A percentile compares a stretch with the other conserved stretches of the same genome.
These are phyloP conservation scores for Onthophagus sagittarius DNA, from an alignment of 2,888 invertebrate genomes.

Conservation along the genomic window DNA sequence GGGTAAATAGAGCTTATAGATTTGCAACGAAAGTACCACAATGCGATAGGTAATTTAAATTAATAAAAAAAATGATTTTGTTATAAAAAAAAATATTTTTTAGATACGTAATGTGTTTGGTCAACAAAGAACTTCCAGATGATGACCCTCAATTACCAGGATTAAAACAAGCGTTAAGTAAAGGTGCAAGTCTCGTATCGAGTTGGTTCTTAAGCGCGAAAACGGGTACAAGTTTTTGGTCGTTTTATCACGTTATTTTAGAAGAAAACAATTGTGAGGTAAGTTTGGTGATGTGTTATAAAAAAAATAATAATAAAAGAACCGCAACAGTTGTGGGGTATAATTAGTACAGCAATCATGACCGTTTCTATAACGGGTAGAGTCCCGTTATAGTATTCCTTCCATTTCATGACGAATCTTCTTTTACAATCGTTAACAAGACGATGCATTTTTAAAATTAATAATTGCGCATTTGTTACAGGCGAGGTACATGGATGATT, in stretches of 20 bases:
- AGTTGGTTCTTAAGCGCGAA: constrained; percentile 74
- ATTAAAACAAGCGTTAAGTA: constrained; percentile 68
- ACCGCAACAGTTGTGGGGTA: neutral
- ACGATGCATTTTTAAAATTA: constrained; percentile 5
- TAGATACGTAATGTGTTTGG: constrained; percentile 69
- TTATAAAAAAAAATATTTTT: neutral
- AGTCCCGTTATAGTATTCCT: neutral
- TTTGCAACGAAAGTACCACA: constrained; percentile 65
- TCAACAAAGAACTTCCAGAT: constrained; percentile 63
- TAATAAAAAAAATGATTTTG: neutral
- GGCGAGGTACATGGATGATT: constrained; percentile 68
- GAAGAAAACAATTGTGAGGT: constrained; percentile 72
- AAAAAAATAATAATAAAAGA: neutral
- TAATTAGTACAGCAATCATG: neutral
- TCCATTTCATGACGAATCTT: constrained; percentile 4
- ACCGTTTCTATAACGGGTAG: neutral
- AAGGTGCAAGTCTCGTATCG: constrained; percentile 69
- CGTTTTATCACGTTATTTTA: constrained; percentile 70
- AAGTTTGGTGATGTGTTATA: constrained; percentile 32
- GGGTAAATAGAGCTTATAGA: constrained; percentile 76
- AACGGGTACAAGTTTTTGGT: constrained; percentile 73
- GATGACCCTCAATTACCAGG: constrained; percentile 58
- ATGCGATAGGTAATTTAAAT: constrained; percentile 57
- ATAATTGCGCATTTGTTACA: constrained; percentile 42
- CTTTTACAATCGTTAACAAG: neutral